Percentiles rank a stretch among this genome's conserved stretches.
Conservation (phyloP, 2,797 vertebrate genomes). For the Sebastes diploproa region DNA sequence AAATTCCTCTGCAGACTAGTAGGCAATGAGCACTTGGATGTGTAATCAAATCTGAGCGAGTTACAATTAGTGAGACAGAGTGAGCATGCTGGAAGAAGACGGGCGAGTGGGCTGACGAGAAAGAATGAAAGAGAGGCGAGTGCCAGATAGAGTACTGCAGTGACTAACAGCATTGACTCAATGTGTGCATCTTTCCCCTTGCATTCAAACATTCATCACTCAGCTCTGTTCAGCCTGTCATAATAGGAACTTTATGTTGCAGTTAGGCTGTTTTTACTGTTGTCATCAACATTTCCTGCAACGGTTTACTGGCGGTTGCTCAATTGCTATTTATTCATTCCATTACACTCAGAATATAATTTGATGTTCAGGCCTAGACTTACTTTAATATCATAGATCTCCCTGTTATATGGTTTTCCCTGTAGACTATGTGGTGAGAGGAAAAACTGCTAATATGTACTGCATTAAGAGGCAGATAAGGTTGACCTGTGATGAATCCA, state of each 20-base stretch:
- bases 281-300: conserved; percentile 40
- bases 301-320: not conserved
- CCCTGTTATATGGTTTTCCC: not conserved
- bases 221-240: conserved; percentile 15
- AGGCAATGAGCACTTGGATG: conserved; percentile 27
- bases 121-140: conserved; percentile 8
- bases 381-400: conserved; percentile 6
- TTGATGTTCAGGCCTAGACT: conserved; percentile 9
- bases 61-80: conserved; percentile 49
- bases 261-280: conserved; percentile 29
- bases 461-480: conserved; percentile 27
- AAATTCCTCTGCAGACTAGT: not conserved
- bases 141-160: conserved; percentile 34
- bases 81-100: conserved; percentile 36
- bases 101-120: conserved; percentile 25
- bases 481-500: conserved; percentile 41
- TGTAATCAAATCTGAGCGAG: conserved; percentile 53
- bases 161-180: conserved; percentile 37
- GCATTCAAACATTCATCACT: conserved; percentile 43
- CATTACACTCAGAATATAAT: not conserved
- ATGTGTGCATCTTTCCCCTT: conserved; percentile 13
- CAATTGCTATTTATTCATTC: conserved; percentile 1
- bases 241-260: conserved; percentile 40
- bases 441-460: conserved; percentile 4
- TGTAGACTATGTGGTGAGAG: not conserved